These are phyloP conservation scores for Calidris pygmaea DNA, from an alignment of 2,113 vertebrate genomes.

Conservation along the genomic window DNA sequence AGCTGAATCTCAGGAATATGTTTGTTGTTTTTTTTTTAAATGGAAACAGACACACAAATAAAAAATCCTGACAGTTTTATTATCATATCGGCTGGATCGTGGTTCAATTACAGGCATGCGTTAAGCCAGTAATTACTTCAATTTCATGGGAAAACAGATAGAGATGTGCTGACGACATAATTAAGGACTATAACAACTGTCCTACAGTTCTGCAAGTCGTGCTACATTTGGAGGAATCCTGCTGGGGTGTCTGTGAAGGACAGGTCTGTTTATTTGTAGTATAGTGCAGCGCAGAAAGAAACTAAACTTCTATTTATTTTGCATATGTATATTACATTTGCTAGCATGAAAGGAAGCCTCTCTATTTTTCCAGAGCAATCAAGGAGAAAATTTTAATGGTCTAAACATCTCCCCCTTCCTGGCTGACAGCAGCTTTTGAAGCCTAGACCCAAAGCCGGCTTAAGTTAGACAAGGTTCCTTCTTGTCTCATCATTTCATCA, in stretches of 20 bases:
- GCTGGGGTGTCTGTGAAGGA: background rate
- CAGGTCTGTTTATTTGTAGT: slow-evolving; percentile 18
- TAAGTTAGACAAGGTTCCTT: background rate
- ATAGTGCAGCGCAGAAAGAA: background rate
- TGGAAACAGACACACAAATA: background rate
- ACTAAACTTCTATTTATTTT: background rate
- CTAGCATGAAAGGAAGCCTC: slow-evolving; percentile 28
- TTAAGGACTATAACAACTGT: background rate
- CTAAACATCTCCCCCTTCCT: background rate
- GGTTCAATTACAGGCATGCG: background rate
- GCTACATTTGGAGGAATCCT: background rate
- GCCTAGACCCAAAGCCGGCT: background rate
- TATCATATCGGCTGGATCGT: background rate
- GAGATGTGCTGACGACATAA: background rate
- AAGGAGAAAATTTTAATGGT: background rate
- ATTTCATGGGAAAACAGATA: slow-evolving; percentile 27
- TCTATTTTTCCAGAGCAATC: slow-evolving; percentile 8
- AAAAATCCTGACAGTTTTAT: background rate
- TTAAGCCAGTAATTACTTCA: background rate
- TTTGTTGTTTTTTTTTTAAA: background rate
- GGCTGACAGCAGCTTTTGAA: slow-evolving; percentile 14
- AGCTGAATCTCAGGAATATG: background rate
- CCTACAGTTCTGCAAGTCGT: background rate
- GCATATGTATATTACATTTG: background rate
- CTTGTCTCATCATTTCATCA: background rate